These are phyloP conservation scores for Hippocampus zosterae DNA, from an alignment of 2,113 vertebrate genomes.

Conservation along the genomic window DNA sequence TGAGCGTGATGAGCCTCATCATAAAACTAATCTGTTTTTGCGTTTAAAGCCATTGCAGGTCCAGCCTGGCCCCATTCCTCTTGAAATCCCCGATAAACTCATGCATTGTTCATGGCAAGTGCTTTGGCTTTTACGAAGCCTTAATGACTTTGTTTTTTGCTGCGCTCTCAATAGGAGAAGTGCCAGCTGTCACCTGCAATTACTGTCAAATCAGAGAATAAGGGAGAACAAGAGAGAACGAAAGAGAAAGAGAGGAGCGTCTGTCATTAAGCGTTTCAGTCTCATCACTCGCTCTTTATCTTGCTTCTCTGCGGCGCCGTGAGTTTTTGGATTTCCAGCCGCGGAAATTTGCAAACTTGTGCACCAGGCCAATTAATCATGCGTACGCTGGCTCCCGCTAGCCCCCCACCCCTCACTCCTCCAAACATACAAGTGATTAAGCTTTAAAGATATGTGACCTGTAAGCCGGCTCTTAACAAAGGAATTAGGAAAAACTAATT, in stretches of 20 bases:
- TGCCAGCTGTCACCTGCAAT: conserved; percentile 61
- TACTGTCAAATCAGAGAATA: conserved; percentile 29
- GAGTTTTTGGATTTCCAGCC: conserved; percentile 42
- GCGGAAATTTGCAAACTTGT: conserved; percentile 44
- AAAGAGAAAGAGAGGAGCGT: conserved; percentile 17
- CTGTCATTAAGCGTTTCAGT: conserved; percentile 45
- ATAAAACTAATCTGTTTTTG: not conserved
- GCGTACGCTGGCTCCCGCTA: conserved; percentile 26
- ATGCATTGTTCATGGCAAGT: conserved; percentile 52
- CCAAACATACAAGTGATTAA: conserved; percentile 54
- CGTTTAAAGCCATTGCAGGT: not conserved
- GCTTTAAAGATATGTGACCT: conserved; percentile 49
- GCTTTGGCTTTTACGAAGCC: conserved; percentile 49
- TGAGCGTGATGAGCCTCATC: not conserved
- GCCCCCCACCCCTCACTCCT: conserved; percentile 4
- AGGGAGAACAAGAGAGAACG: conserved; percentile 3
- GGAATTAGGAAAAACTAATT: conserved; percentile 48
- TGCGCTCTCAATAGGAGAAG: conserved; percentile 47
- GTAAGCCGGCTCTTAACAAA: conserved; percentile 15
- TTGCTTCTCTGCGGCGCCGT: conserved; percentile 24
- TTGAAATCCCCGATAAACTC: conserved; percentile 50
- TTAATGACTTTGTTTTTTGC: conserved; percentile 48
- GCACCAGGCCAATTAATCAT: conserved; percentile 61
- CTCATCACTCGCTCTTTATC: conserved; percentile 10
- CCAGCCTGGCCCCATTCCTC: conserved; percentile 13